Conservation (phyloP, 2,113 vertebrate genomes). For the Coracopsis vasa region DNA sequence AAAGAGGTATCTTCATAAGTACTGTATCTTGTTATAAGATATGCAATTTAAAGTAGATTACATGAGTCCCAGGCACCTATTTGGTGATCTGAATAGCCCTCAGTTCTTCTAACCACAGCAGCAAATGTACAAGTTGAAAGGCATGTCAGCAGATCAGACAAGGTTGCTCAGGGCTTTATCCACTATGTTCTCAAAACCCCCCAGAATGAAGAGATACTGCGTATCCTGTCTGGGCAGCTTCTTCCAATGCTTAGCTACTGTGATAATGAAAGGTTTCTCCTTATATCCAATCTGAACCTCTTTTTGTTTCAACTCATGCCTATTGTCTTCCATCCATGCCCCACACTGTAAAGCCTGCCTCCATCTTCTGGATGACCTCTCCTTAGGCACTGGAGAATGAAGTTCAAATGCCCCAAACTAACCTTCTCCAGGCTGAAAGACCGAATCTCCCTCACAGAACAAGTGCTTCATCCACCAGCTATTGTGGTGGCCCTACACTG, state of each 20-base stretch:
- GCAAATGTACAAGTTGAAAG: neutral
- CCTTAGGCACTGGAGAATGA: neutral
- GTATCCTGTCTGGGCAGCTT: neutral
- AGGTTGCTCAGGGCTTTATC: neutral
- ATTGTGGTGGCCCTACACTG: neutral
- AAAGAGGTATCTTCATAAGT: neutral
- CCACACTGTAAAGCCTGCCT: neutral
- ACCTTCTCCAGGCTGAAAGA: neutral
- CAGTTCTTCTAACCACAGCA: neutral
- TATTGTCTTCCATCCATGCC: neutral
- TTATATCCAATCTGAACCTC: neutral
- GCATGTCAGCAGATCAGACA: neutral
- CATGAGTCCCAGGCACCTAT: neutral
- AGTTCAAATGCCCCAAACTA: neutral
- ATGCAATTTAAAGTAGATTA: neutral
- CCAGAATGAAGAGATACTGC: neutral
- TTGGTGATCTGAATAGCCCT: neutral
- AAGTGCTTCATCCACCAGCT: neutral
- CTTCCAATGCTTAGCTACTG: neutral
- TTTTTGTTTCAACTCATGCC: neutral
- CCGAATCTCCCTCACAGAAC: neutral
- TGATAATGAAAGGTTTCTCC: neutral
- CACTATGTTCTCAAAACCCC: neutral
- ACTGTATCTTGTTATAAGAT: neutral
- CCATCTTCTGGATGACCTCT: neutral